These are phyloP conservation scores for Odontophorus gujanensis DNA, from an alignment of 2,113 vertebrate genomes.

Conservation along the genomic window DNA sequence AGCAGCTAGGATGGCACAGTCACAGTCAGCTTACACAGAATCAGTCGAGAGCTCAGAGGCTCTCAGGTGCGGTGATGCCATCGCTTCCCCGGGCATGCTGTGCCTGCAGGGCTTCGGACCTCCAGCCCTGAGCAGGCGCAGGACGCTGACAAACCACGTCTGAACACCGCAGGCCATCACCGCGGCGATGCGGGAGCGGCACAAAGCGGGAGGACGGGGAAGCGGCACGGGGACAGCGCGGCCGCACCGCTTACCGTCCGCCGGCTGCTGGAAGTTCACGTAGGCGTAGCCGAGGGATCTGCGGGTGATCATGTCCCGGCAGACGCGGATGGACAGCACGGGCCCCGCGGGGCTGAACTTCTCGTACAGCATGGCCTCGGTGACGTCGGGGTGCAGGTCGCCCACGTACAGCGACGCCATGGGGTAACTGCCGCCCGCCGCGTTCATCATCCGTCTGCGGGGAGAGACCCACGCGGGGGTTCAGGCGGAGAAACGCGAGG, in stretches of 20 bases:
- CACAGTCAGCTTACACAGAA: background rate
- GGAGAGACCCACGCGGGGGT: too few relatives aligned
- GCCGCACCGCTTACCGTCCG: conserved; percentile 87
- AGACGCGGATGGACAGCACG: conserved; percentile 98
- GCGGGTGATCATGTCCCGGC: conserved; percentile 98
- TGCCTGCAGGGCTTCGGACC: too few relatives aligned
- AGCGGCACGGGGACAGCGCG: too few relatives aligned
- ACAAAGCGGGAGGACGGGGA: rapidly evolving
- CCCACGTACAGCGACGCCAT: conserved; percentile 99
- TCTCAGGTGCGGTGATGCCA: background rate
- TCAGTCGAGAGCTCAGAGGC: background rate
- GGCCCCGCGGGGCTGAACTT: conserved; percentile 99
- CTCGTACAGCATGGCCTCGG: conserved; percentile 99
- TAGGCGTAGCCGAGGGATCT: conserved; percentile 97
- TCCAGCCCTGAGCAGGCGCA: too few relatives aligned
- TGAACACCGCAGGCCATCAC: too few relatives aligned
- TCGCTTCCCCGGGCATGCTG: too few relatives aligned
- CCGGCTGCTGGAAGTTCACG: conserved; percentile 98
- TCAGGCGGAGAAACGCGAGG: too few relatives aligned
- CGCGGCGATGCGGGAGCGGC: too few relatives aligned
- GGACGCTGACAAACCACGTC: too few relatives aligned
- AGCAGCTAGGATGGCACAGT: background rate
- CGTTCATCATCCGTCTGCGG: conserved; percentile 72
- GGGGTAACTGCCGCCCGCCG: conserved; percentile 89
- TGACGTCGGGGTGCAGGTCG: conserved; percentile 98